Evolutionary conservation across 1,140 invertebrate genomes (phyloP), one percentile per base, ranked within the genome.

Genomic region (Campodea augens): DNA sequence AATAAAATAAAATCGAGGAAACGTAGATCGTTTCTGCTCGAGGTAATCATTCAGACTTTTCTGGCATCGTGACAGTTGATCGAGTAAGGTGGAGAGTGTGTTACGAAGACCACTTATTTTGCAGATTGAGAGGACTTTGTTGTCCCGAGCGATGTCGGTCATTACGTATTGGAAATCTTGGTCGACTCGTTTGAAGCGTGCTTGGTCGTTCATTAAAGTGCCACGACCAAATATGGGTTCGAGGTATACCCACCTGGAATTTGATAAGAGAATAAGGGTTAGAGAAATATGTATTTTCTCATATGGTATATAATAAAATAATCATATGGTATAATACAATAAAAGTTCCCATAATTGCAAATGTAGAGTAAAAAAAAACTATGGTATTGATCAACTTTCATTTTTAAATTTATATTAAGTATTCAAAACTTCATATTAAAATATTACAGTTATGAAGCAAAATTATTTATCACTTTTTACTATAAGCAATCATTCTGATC

Each of bases 221-320:
- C 78, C 89, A 53, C 75, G 74, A 0, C 79, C 78, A 59, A 96
- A 90, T 40, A 99, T 92, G 0, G 96, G 95, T 60, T 98, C 96
- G 49, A 99, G 67, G 61, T 98, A 99, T 5, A 98, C 72, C 95
- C 95, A 99, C 58, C 93, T 95, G 51, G n/a, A n/a, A n/a, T n/a
- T n/a, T n/a, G n/a, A n/a, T n/a, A n/a, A n/a, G n/a, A n/a, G n/a
- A n/a, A n/a, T n/a, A n/a, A n/a, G n/a, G n/a, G n/a, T n/a, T n/a
- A n/a, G n/a, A n/a, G n/a, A n/a, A n/a, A n/a, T n/a, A n/a, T n/a
- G n/a, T n/a, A n/a, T n/a, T n/a, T n/a, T n/a, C n/a, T n/a, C n/a
- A n/a, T n/a, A n/a, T n/a, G n/a, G n/a, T n/a, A n/a, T n/a, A n/a
- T n/a, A n/a, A n/a, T n/a, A n/a, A n/a, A n/a, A n/a, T n/a, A n/a